Evolutionary conservation across 92 coral and sea anemone genomes (phyloP), one percentile per base, ranked within the genome.

Genomic region (Micromussa lordhowensis): DNA sequence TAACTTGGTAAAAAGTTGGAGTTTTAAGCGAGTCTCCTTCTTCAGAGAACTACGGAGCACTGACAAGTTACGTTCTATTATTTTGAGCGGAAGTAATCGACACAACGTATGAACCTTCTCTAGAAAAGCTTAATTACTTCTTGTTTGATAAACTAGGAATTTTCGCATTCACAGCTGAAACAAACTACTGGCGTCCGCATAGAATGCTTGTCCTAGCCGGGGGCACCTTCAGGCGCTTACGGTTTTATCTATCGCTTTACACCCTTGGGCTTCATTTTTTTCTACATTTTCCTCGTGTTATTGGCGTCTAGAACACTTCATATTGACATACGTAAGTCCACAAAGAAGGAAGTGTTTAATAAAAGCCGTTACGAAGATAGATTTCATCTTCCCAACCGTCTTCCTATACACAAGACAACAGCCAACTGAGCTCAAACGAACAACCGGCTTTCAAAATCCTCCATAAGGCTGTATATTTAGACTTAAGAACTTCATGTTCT

Each of bases 71-170:
- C 36, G 53, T 36, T 73, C 10, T 34, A 11, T 32, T 36, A 36
- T 73, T 49, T 24, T 73, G 51, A 19, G 40, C 26, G 53, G 51
- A 73, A 32, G 51, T 16, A 6, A 18, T 36, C 2, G 44, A 24
- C 51, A 73, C 44, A 36, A 73, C 49, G 78, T 19, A 16, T 36
- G n/a, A 15, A 35, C 36, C 14, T 32, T 32, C 53, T 3, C 51
- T 19, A 34, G 21, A 73, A 73, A 36, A 73, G 5, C 78, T 34
- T 32, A 17, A 73, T 73, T 73, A 73, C 78, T 6, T 35, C 78
- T 73, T 73, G 78, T 36, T 21, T 73, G 78, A 73, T 73, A 34
- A 73, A 73, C 78, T 17, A 18, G 30, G 30, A 66, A 73, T 34
- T 35, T 38, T 38, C 51, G 51, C 51, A 44, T 7, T 36, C 77